Percentiles rank a stretch among this genome's conserved stretches.
These are phyloP conservation scores for Cygnus atratus DNA, from an alignment of 2,113 vertebrate genomes.

Conservation along the genomic window DNA sequence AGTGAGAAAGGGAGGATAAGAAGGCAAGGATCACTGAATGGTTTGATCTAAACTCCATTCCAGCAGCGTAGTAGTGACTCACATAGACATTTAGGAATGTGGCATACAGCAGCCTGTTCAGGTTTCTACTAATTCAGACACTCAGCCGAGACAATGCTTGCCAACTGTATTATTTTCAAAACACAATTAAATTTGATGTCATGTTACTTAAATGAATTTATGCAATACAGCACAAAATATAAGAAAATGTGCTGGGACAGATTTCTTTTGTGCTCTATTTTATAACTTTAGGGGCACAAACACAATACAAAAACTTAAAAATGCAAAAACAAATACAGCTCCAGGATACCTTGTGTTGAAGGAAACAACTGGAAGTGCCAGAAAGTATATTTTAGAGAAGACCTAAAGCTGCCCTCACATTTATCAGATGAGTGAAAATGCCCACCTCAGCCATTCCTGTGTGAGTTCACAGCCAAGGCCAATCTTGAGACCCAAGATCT, in stretches of 20 bases:
- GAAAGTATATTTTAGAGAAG: background rate
- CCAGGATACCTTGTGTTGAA: background rate
- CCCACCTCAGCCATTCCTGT: background rate
- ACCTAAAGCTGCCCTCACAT: background rate
- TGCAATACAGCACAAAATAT: background rate
- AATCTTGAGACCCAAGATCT: background rate
- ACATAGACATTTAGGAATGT: background rate
- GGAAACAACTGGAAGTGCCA: background rate
- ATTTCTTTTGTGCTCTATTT: background rate
- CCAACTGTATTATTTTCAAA: background rate
- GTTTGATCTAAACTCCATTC: background rate
- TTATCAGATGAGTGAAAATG: background rate
- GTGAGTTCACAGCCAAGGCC: background rate
- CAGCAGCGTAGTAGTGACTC: background rate
- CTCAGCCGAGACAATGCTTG: background rate
- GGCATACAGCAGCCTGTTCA: background rate
- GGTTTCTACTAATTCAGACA: background rate
- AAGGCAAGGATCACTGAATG: background rate
- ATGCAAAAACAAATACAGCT: background rate
- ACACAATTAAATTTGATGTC: background rate
- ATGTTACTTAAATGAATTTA: background rate
- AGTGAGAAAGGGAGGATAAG: background rate
- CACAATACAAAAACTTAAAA: background rate
- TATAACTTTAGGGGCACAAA: background rate
- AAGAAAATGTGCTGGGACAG: background rate